Base-by-base conservation (phyloP, 2,797 vertebrate species). In the Myripristis murdjan region DNA sequence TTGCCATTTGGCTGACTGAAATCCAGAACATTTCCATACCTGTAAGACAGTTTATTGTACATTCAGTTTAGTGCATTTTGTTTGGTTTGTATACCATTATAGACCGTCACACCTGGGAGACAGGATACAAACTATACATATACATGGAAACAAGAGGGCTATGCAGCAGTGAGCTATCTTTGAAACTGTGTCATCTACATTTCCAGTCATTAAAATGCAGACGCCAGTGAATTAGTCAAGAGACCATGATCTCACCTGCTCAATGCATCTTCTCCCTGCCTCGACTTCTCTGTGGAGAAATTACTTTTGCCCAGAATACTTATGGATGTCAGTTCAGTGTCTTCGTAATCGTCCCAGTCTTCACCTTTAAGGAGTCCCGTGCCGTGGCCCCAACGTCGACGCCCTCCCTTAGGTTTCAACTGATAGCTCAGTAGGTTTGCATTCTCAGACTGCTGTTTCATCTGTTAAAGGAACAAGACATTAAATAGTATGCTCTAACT, bases 321-420 rank as follows among this genome's bases (percentile, higher is more conserved):
- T 49, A 94, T 52, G 0, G 95, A 88, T 0, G 87, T 87, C 43
- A 94, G 92, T 55, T 95, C 95, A 0, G 90, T 64, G 53, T 96
- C 95, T 66, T 97, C 96, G 15, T 94, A 84, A 44, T 97, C 96
- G 9, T 96, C 95, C 97, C 96, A 97, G 33, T 96, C 95, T 12
- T 97, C 96, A 58, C 85, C 92, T 81, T 96, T 98, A 0, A 93
- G 75, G 10, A 93, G 90, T 80, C 94, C 94, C 11, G 94, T 89
- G 61, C 94, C 82, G 2, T 96, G 95, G 16, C 95, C 96, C 97
- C 97, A 98, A 24, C 96, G 94, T 56, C 92, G 88, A 52, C 95
- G 93, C 37, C 96, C 94, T 53, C 88, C 93, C 89, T 97, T 97
- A 57, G 94, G 89, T 67, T 97, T 95, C 47, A 87, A 1, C 56